These are phyloP conservation scores for Acanthochromis polyacanthus DNA, from an alignment of 2,113 vertebrate species.

Conservation along the genomic window DNA sequence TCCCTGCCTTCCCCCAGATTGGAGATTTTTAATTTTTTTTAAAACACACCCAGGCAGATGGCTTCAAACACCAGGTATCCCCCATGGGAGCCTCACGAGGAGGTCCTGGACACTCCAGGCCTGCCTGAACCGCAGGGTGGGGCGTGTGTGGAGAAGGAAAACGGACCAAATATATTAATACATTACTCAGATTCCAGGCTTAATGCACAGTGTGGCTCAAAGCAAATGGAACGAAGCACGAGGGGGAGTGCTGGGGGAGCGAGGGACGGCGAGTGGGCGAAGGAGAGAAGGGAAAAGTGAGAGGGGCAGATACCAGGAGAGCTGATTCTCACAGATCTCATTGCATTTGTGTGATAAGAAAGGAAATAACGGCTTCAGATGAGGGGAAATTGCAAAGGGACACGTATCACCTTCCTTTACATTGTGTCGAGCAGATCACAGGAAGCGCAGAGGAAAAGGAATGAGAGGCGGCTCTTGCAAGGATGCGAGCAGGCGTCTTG, in stretches of 20 bases:
- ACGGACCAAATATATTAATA: conserved; percentile 40
- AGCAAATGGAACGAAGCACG: conserved; percentile 19
- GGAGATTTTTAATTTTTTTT: conserved; percentile 5
- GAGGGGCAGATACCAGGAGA: conserved; percentile 60
- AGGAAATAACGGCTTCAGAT: conserved; percentile 50
- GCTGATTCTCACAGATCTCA: conserved; percentile 48
- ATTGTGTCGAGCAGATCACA: conserved; percentile 62
- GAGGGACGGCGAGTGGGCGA: conserved; percentile 52
- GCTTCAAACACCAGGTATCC: conserved; percentile 73
- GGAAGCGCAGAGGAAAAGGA: conserved; percentile 19
- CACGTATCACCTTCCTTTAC: conserved; percentile 54
- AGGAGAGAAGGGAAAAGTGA: conserved; percentile 19
- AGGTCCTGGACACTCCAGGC: conserved; percentile 64
- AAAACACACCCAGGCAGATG: conserved; percentile 62
- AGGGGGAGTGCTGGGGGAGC: conserved; percentile 17
- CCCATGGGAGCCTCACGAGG: conserved; percentile 64
- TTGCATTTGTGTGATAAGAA: conserved; percentile 58
- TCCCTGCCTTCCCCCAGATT: conserved; percentile 10
- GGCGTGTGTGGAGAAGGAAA: conserved; percentile 2
- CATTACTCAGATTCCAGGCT: conserved; percentile 59
- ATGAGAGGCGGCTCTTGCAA: conserved; percentile 24
- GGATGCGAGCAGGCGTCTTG: conserved; percentile 50
- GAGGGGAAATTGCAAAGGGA: conserved; percentile 60
- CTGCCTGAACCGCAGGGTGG: conserved; percentile 44
- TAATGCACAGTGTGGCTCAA: conserved; percentile 52